Base-by-base conservation (phyloP, 2,888 invertebrate genomes). In the Melitaea athalia region DNA sequence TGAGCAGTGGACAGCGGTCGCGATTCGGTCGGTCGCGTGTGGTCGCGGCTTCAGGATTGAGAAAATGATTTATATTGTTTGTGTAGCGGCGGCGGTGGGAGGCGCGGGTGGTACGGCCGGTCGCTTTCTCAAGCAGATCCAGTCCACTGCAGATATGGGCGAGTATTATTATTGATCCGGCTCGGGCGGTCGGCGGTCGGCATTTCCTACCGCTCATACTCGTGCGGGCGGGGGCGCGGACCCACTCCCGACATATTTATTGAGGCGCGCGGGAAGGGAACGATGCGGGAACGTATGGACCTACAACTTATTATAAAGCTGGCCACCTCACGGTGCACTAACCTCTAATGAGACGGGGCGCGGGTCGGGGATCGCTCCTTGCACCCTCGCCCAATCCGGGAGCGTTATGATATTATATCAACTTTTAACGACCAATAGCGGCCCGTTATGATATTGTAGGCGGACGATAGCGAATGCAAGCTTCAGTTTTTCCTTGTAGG, bases 391-490 rank as follows among this genome's bases (percentile, higher is more conserved):
- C 94, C 94, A 94, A 94, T 94, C 88, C 89, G 84, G 80, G 81
- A 78, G 76, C 91, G 93, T 93, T 94, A 94, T 94, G 94, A 94
- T 94, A 94, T 94, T 93, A 94, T 94, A 94, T 94, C 93, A 93
- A 83, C 79, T 87, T 86, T 89, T 90, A 86, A 88, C 87, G 82
- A 82, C 93, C 93, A 92, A 94, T 94, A 85, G 91, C 85, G 75
- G 86, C 81, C 81, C 87, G 92, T 91, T 92, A 93, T 93, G 93
- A 93, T 88, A 93, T 93, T 93, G 89, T 88, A 87, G 92, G 92
- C 92, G 92, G 90, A 86, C 87, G 85, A 83, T 72, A 75, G 76
- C 72, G 79, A 69, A 81, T 85, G 86, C 84, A 87, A 74, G 80
- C 76, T 76, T 74, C 82, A 79, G 83, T 83, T 89, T 85, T 90